These are phyloP conservation scores for Pristionchus fissidentatus DNA, from an alignment of 2,888 invertebrate species.

Conservation along the genomic window DNA sequence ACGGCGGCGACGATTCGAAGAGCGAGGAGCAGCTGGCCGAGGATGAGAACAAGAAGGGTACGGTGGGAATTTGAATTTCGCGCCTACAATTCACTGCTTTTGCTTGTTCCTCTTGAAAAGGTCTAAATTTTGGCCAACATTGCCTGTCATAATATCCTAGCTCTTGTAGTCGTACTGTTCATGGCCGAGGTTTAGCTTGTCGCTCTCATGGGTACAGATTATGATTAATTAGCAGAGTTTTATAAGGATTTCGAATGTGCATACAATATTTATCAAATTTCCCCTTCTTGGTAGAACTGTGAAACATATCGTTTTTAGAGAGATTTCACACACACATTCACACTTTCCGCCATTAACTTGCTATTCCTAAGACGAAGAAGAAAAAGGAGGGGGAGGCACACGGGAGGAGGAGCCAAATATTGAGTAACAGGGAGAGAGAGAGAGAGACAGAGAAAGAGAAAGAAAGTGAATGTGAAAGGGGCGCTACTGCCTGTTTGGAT, in stretches of 20 bases:
- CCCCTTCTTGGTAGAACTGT: neutral
- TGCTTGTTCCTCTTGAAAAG: too few relatives aligned
- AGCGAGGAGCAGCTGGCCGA: constrained; percentile 27
- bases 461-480: constrained; percentile 39
- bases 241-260: too few relatives aligned
- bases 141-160: too few relatives aligned
- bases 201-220: too few relatives aligned
- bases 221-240: too few relatives aligned
- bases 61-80: neutral
- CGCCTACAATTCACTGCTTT: too few relatives aligned
- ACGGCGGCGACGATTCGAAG: constrained; percentile 51
- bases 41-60: constrained; percentile 45
- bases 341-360: neutral
- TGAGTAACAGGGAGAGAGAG: constrained; percentile 36
- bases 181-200: too few relatives aligned
- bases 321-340: neutral
- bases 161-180: too few relatives aligned
- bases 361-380: constrained; percentile 38
- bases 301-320: neutral
- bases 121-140: too few relatives aligned
- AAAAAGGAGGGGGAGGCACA: neutral
- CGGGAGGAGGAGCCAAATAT: constrained; percentile 47
- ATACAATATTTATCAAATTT: too few relatives aligned
- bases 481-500: constrained; percentile 27
- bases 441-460: neutral